A percentile compares a stretch with the other conserved stretches of the same genome.
These are phyloP conservation scores for Artemia franciscana DNA, from an alignment of 1,140 invertebrate species.

Conservation along the genomic window DNA sequence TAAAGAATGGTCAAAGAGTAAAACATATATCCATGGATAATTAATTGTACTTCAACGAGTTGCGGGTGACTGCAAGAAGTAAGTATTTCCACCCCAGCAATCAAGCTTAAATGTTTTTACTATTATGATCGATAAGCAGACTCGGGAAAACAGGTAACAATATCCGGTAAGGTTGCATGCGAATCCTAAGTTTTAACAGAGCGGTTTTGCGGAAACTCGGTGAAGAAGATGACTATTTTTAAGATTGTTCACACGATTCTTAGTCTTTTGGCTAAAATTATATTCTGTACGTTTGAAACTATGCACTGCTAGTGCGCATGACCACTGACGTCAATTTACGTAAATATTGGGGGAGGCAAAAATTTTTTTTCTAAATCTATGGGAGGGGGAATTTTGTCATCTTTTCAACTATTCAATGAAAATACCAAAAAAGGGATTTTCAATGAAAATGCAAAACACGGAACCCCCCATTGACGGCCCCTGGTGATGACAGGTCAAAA, in stretches of 20 bases:
- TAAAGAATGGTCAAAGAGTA: not conserved
- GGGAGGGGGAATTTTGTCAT: no score
- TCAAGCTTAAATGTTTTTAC: not conserved
- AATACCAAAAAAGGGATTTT: no score
- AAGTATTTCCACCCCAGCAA: not conserved
- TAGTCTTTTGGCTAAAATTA: not conserved
- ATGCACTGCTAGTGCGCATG: no score
- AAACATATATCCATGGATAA: not conserved
- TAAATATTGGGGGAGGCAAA: no score
- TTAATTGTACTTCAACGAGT: no score
- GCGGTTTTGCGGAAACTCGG: not conserved
- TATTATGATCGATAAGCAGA: not conserved
- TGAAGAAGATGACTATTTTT: not conserved
- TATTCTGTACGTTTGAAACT: not conserved
- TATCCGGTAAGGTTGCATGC: not conserved
- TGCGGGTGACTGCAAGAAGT: not conserved
- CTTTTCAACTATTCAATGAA: no score
- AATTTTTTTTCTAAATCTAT: no score
- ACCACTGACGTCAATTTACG: no score
- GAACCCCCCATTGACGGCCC: no score
- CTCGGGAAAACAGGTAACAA: not conserved
- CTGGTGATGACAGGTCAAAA: no score
- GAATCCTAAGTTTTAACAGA: not conserved
- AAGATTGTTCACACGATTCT: not conserved
- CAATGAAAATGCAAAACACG: no score